Conservation (phyloP, 1,140 invertebrate species). For the Amyelois transitella region DNA sequence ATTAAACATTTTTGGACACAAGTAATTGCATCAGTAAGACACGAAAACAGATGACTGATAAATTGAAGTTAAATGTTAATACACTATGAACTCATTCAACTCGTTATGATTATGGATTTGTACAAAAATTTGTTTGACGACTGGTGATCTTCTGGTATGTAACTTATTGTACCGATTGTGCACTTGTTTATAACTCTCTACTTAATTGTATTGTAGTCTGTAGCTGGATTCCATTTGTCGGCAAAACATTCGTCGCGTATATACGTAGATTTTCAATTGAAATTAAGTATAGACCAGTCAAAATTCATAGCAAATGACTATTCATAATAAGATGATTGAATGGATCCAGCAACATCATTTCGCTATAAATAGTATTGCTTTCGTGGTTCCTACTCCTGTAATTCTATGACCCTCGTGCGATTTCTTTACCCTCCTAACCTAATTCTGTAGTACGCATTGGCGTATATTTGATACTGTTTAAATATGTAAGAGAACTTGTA, state of each 20-base stretch:
- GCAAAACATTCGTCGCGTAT: neutral
- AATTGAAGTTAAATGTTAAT: no score
- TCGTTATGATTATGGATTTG: no score
- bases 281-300: neutral
- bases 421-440: constrained; percentile 7
- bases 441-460: neutral
- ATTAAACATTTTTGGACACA: no score
- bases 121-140: neutral
- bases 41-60: no score
- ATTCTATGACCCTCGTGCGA: constrained; percentile 23
- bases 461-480: neutral
- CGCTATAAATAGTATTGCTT: constrained; percentile 31
- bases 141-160: constrained; percentile 15
- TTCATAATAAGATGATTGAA: neutral
- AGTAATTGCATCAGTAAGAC: no score
- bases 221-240: constrained; percentile 25
- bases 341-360: constrained; percentile 24
- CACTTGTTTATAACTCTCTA: constrained; percentile 24
- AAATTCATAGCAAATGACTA: neutral
- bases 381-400: constrained; percentile 41
- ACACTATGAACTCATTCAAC: no score
- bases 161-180: constrained; percentile 24
- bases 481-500: neutral
- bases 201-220: constrained; percentile 15
- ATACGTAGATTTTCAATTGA: no score